Base-by-base conservation (phyloP, 2,113 vertebrate genomes). In the Oenanthe oenanthe region DNA sequence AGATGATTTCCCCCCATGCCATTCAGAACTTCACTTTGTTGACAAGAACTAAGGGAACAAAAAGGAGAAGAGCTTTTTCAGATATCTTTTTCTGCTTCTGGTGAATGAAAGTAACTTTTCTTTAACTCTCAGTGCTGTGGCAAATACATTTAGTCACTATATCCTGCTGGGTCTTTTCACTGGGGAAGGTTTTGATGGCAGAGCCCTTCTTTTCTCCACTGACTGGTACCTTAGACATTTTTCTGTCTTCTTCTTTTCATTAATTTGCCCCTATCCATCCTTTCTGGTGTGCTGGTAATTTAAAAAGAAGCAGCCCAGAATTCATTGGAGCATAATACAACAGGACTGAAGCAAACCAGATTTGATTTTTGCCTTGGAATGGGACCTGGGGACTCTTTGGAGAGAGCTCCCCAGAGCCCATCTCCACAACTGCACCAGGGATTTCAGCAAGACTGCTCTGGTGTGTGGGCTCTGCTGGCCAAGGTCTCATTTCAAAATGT, bases 11-110 rank as follows among this genome's bases (percentile, higher is more conserved):
- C 66, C 75, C 58, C 68, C 48, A 61, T 38, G 19, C 87, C 78
- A 88, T 95, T 97, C 86, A 94, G 80, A 95, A 80, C 77, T 95
- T 92, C 60, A 72, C 89, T 94, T 95, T 95, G 94, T 96, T 97
- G 94, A 95, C 96, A 97, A 97, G 78, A 83, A 65, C 89, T 54
- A 89, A 94, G 54, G 82, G 91, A 92, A 91, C 74, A 66, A 96
- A 97, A 97, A 92, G 66, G 86, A 78, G 21, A 68, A 71, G n/a
- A 54, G 36, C 45, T 90, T 95, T 95, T 94, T 93, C 70, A 61
- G 51, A 9, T 65, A 74, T 51, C 75, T 57, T 94, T 70, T 73
- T 82, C 71, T 42, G 77, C n/a, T 92, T 75, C 88, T 93, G 42
- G 57, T 93, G 92, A 97, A 96, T 70, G 73, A 95, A 83, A 94